Evolutionary conservation across 35 echinoderm and acorn worm species (phyloP), one percentile per base, ranked within the genome.

Genomic region (Anneissia japonica): DNA sequence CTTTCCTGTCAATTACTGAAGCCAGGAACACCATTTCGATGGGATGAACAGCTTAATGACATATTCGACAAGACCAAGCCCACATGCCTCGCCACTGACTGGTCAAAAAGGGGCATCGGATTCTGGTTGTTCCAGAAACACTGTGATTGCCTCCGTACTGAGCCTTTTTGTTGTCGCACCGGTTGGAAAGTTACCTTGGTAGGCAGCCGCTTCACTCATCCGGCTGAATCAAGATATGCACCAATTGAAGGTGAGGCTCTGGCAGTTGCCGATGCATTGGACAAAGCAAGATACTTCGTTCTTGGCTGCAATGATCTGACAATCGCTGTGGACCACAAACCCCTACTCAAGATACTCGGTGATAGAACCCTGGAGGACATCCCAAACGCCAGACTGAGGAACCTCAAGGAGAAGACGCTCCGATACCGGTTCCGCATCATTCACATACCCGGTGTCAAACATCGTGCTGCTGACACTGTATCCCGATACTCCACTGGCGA

Each of bases 311-410:
- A 79, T 0, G 81, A 92, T 51, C 79, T 92, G 51, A 87, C 79
- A 14, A 64, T 90, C 11, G 75, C 83, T 16, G 83, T 85, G 26
- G 90, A 92, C 38, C 91, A 93, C 86, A 93, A 93, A 73, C 91
- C 82, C 29, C 86, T 93, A n/a, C 81, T 88, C 0, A 88, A 93
- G 39, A 74, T 82, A 0, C 74, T 93, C 19, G 86, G 76, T 21
- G 64, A 93, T 45, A 39, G 86, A 0, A 81, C 81, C 64, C 81
- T 93, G 3, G 46, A 84, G 0, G 82, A 93, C 74, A 89, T 89
- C 36, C 91, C 91, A 7, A 93, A 89, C 40, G 73, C 86, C 76
- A 82, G 82, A 23, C 45, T 85, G 32, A 3, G 39, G 7, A 85
- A 85, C 51, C 46, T 85, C 56, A 85, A 85, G 32, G 83, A 85